Percentiles rank a stretch among this genome's conserved stretches.
These are phyloP conservation scores for Pelobates fuscus DNA, from an alignment of 2,113 vertebrate genomes.

Conservation along the genomic window DNA sequence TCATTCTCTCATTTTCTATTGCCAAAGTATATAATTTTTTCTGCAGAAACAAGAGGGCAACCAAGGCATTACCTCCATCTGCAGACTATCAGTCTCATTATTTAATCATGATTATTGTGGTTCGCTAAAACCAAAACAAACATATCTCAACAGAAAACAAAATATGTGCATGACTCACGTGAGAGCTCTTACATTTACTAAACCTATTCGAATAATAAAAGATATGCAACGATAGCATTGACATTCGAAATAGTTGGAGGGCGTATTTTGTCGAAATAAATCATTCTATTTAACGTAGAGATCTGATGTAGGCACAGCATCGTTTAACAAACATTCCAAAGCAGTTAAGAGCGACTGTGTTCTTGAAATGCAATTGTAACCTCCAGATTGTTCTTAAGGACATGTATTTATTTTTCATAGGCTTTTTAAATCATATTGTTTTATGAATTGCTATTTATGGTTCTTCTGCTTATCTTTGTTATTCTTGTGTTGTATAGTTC, in stretches of 20 bases:
- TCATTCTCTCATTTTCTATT: neutral
- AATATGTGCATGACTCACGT: neutral
- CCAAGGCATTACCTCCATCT: neutral
- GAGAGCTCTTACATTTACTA: neutral
- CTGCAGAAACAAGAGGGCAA: neutral
- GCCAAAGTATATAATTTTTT: neutral
- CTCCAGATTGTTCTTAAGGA: too few relatives aligned
- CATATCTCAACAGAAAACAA: neutral
- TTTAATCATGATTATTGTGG: neutral
- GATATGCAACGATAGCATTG: neutral
- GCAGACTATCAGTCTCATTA: neutral
- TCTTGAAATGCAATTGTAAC: too few relatives aligned
- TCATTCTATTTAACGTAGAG: too few relatives aligned
- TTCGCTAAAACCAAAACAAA: conserved; percentile 6
- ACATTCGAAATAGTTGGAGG: neutral
- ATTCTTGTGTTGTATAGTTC: too few relatives aligned
- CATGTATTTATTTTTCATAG: too few relatives aligned
- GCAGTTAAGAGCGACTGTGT: too few relatives aligned
- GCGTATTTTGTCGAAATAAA: too few relatives aligned
- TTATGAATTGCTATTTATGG: too few relatives aligned
- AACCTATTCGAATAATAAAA: neutral
- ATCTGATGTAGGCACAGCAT: too few relatives aligned
- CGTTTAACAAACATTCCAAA: too few relatives aligned
- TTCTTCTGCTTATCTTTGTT: too few relatives aligned
- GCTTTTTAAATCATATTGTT: too few relatives aligned